phyloP scores from a whole-genome alignment of 2,797 vertebrate genomes.

The Channallabes apus region DNA sequence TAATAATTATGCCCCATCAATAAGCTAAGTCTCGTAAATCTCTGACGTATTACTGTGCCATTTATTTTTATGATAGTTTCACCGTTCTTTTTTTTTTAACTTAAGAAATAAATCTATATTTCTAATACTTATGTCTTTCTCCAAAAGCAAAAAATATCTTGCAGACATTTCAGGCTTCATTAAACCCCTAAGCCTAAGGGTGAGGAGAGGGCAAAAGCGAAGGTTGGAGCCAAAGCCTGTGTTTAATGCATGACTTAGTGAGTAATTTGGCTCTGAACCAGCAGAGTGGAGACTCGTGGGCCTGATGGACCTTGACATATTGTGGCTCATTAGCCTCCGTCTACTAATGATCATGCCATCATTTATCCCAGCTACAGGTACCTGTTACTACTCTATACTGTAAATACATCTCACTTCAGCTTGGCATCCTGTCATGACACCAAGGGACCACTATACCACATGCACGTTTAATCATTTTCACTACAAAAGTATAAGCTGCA shows the following conservation, averaged over 20 bases:
- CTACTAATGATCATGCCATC: constrained; percentile 6
- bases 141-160: constrained; percentile 17
- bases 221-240: constrained; percentile 2
- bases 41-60: neutral
- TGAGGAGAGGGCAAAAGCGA: neutral
- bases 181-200: constrained; percentile 10
- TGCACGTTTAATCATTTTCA: neutral
- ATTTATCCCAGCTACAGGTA: constrained; percentile 15
- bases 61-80: neutral
- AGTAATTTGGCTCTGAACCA: constrained; percentile 8
- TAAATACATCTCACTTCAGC: neutral
- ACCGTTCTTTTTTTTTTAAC: neutral
- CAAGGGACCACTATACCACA: neutral
- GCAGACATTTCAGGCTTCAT: constrained; percentile 29
- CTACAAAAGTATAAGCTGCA: neutral
- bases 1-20: neutral
- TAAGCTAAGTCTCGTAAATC: neutral
- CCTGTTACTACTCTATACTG: neutral
- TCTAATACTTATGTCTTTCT: constrained; percentile 3
- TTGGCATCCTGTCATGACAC: neutral
- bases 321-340: constrained; percentile 19
- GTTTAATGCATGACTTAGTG: constrained; percentile 37
- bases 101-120: neutral
- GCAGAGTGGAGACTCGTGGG: constrained; percentile 9
- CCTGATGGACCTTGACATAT: constrained; percentile 26